Evolutionary conservation across 1,140 invertebrate species (phyloP), one percentile per base, ranked within the genome.

Genomic region (Apis dorsata): DNA sequence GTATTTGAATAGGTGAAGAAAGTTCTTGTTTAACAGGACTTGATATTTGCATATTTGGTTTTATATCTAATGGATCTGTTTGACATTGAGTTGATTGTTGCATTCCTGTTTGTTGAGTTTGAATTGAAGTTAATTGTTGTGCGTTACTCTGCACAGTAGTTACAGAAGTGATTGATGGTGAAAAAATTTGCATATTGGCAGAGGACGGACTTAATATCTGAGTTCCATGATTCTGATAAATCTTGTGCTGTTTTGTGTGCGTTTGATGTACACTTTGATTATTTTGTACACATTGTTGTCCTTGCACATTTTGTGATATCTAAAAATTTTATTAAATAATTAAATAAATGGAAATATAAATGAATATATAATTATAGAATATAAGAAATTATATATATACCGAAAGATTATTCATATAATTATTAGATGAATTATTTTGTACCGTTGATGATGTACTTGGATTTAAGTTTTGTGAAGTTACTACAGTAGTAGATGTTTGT

Each of bases 1-100:
- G 92, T 57, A 91, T 81, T 78, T 92, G 92, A 21, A 91, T 89
- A 4, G 92, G 91, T 34, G 93, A 90, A 13, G 88, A 75, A 24
- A 93, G 72, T 80, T 94, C 93, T 76, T 94, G 92, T 53, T 92
- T 93, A 19, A 91, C 85, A 21, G 92, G 91, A 89, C 87, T 92
- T 12, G 89, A 69, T 28, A 90, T 84, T 70, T 90, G 90, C 62
- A 93, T 88, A 60, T 83, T 91, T 11, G 91, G 82, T 66, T 93
- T 94, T 0, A 92, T 85, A 59, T 93, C 93, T 65, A 91, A 84
- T 12, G 90, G 87, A 74, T 94, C 93, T 1, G 90, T 93, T 76
- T 94, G 93, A 82, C 92, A 93, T 34, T 93, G 93, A 0, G 90
- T 88, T 10, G 93, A 92, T 74, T 93, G 93, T 75, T 93, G 92